These are phyloP conservation scores for Argyrosomus regius DNA, from an alignment of 2,797 vertebrate genomes.

Conservation along the genomic window DNA sequence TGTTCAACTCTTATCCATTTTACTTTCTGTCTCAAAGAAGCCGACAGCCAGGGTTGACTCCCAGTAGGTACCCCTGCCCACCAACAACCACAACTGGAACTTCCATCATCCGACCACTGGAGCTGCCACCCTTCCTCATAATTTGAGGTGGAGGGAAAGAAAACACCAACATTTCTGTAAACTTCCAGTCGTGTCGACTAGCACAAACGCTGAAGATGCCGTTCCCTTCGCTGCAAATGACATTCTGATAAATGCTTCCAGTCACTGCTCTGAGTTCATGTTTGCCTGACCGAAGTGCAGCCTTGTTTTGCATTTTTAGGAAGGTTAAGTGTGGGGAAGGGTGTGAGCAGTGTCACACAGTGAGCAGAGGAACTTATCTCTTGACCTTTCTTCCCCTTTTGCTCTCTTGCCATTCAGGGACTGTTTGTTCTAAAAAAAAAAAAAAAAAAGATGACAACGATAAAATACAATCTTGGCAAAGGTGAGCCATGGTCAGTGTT, in stretches of 20 bases:
- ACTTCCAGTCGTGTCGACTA: neutral
- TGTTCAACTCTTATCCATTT: conserved; percentile 18
- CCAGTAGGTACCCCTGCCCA: conserved; percentile 27
- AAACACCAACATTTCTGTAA: conserved; percentile 19
- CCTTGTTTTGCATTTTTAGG: conserved; percentile 19
- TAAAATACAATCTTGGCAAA: conserved; percentile 40
- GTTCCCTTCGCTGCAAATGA: conserved; percentile 2
- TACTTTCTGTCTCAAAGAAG: conserved; percentile 26
- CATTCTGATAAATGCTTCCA: conserved; percentile 22
- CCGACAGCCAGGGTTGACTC: conserved; percentile 4
- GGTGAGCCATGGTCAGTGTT: conserved; percentile 45
- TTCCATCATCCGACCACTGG: conserved; percentile 35
- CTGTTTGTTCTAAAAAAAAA: conserved; percentile 25
- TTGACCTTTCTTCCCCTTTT: conserved; percentile 27
- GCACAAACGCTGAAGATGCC: neutral
- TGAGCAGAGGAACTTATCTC: neutral
- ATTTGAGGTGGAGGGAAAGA: neutral
- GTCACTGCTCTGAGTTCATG: neutral
- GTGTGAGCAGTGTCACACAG: conserved; percentile 9
- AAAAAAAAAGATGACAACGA: conserved; percentile 28
- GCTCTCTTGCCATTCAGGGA: conserved; percentile 15
- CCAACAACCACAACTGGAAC: conserved; percentile 47
- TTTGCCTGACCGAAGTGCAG: conserved; percentile 19
- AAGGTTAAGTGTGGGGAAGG: conserved; percentile 6
- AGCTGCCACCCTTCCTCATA: conserved; percentile 15